Base-by-base conservation (phyloP, 2,113 vertebrate genomes). In the Microcebus lehilahytsara region DNA sequence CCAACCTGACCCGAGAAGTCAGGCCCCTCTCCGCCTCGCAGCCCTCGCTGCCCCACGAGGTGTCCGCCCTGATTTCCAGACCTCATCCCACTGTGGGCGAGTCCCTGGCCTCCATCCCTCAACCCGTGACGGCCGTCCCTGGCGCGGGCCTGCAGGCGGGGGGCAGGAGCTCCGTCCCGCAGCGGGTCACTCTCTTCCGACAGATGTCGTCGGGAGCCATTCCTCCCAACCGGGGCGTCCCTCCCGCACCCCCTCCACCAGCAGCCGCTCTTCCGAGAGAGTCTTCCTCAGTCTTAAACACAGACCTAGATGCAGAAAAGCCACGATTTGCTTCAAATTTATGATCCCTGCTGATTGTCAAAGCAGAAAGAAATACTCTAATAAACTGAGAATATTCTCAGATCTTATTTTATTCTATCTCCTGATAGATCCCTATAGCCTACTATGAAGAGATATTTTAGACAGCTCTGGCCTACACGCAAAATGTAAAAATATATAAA, bases 11-110 rank as follows among this genome's bases (percentile, higher is more conserved):
- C 94, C 98, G 99, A 94, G 99, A 99, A 37, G 98, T 99, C 96
- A 99, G 99, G 97, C 99, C 99, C 88, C 99, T 99, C n/a, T 99
- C 99, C 0, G 99, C 99, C 97, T 99, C 99, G 37, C 99, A 99
- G 99, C 99, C 99, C 30, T 99, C 99, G 71, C 98, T 99, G 98
- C 99, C 99, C 75, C 99, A 99, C 7, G 99, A 99, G 98, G 98
- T 99, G 60, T 99, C 99, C 89, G 97, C 98, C 0, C 98, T 99
- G 95, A 98, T 99, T 78, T 98, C 99, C 97, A 98, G 99, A 98
- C 99, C 98, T 64, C 99, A 99, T 96, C 99, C 99, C 34, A 98
- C 99, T 0, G 99, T 99, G 72, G 99, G 99, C 92, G 99, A 99
- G 98, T 99, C 99, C 87, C 98, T 99, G 85, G 99, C 99, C 80